Evolutionary conservation across 2,113 vertebrate species (phyloP).

Genomic region (Corythornis madagascariensis): DNA sequence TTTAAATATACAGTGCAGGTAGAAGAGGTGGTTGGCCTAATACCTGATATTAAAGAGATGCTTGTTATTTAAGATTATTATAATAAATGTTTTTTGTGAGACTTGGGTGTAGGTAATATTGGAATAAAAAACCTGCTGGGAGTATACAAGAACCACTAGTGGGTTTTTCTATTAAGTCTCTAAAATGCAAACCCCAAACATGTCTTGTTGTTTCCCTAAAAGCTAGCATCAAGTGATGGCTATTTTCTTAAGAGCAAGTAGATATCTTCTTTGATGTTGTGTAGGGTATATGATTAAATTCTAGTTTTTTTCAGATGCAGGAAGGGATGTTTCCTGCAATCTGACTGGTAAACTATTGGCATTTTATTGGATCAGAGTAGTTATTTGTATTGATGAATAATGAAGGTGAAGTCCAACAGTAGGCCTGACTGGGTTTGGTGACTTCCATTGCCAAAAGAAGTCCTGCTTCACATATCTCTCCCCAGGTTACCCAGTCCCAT

Average conservation of each 20-base stretch:
- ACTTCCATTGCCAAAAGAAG: not conserved
- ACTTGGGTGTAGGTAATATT: not conserved
- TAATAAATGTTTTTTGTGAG: not conserved
- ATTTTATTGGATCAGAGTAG: not conserved
- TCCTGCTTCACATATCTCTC: not conserved
- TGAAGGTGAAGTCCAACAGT: not conserved
- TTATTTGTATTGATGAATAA: not conserved
- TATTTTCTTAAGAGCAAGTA: not conserved
- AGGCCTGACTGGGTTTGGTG: not conserved
- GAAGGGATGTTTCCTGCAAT: not conserved
- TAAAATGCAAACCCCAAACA: not conserved
- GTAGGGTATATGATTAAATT: not conserved
- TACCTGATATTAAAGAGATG: not conserved
- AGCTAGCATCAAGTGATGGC: not conserved
- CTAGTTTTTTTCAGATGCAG: not conserved
- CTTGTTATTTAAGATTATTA: not conserved
- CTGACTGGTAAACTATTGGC: not conserved
- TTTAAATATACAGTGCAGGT: not conserved
- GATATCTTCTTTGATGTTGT: not conserved
- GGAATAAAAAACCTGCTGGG: not conserved
- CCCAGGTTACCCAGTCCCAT: rapidly evolving
- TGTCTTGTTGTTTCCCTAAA: not conserved
- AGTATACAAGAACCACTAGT: not conserved
- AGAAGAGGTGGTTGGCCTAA: not conserved
- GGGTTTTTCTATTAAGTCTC: not conserved